Evolutionary conservation across 2,113 vertebrate genomes (phyloP).

Genomic region (Falcunculus frontatus): DNA sequence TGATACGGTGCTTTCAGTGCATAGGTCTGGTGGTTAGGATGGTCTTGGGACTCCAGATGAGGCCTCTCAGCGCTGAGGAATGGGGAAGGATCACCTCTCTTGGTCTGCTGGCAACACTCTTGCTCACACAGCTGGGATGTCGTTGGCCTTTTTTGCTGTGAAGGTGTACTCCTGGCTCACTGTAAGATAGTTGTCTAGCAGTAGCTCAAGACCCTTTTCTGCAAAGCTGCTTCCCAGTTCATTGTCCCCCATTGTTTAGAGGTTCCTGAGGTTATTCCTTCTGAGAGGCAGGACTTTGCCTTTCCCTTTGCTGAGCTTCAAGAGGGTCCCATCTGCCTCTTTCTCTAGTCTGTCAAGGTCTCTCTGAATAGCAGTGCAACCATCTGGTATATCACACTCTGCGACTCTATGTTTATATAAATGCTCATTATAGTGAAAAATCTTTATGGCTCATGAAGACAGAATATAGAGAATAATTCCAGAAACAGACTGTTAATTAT

Average conservation of each 20-base stretch:
- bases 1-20: not conserved
- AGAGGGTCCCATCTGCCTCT: not conserved
- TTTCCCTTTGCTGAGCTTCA: not conserved
- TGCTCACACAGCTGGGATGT: not conserved
- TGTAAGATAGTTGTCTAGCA: not conserved
- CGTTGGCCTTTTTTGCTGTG: not conserved
- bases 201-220: not conserved
- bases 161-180: not conserved
- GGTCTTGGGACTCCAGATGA: not conserved
- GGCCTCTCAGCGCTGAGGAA: fast-evolving
- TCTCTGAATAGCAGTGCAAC: not conserved
- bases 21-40: not conserved
- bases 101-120: not conserved
- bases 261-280: not conserved
- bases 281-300: not conserved
- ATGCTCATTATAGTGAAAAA: not conserved
- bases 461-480: not conserved
- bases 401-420: not conserved
- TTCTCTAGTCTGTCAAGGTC: not conserved
- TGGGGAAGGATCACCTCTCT: not conserved
- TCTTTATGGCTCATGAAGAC: not conserved
- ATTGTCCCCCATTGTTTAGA: not conserved
- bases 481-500: not conserved
- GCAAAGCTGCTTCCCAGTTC: not conserved
- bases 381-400: not conserved